Percentiles rank a stretch among this genome's conserved stretches.
These are phyloP conservation scores for Hyperoodon ampullatus DNA, from an alignment of 2,113 vertebrate genomes.

Conservation along the genomic window DNA sequence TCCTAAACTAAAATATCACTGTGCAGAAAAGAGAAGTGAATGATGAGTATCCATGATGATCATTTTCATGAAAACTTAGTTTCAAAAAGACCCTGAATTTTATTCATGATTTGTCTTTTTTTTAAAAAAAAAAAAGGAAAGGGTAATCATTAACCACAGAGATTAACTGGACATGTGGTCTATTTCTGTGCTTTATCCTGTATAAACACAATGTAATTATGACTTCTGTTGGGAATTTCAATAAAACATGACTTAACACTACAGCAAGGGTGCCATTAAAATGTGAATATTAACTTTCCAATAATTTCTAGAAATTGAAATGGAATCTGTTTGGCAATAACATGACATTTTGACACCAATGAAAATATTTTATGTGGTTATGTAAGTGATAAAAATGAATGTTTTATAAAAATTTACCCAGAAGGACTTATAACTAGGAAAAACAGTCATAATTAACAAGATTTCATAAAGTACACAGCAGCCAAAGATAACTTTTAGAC, in stretches of 20 bases:
- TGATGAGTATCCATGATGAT: background rate
- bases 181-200: background rate
- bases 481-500: constrained; percentile 84
- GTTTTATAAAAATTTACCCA: constrained; percentile 83
- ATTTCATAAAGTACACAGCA: constrained; percentile 71
- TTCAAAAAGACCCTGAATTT: constrained; percentile 11
- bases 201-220: constrained; percentile 69
- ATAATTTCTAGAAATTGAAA: constrained; percentile 85
- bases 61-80: constrained; percentile 26
- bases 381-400: constrained; percentile 87
- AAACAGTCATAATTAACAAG: constrained; percentile 85
- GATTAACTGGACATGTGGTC: background rate
- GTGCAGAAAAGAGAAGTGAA: background rate
- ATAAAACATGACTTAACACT: constrained; percentile 76
- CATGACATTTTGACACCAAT: constrained; percentile 79
- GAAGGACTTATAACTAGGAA: constrained; percentile 82
- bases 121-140: background rate
- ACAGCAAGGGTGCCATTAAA: constrained; percentile 74
- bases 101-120: background rate
- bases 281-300: constrained; percentile 82
- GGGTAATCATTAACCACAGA: background rate
- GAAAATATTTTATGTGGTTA: constrained; percentile 86
- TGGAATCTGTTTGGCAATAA: constrained; percentile 85
- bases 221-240: constrained; percentile 73
- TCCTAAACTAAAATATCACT: background rate